Evolutionary conservation across 2,113 vertebrate species (phyloP), one percentile per base, ranked within the genome.

Genomic region (Mesocricetus auratus): DNA sequence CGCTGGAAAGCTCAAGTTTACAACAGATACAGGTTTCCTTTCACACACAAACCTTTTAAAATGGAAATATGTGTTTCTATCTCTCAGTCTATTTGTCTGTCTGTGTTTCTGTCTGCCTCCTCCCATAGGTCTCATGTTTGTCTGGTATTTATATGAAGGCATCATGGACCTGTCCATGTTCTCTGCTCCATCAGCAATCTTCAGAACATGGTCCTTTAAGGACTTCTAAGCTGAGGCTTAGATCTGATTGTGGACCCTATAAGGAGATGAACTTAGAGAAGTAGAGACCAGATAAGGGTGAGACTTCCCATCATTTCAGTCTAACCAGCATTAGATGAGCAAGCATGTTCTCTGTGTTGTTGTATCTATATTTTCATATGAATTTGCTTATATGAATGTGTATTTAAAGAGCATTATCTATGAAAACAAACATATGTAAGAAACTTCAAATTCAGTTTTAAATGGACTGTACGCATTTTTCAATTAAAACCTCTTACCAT

Each of bases 41-140:
- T 62, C 10, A 12, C 5, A 4, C 4, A 12, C 17, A 15, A 31
- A 3, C 5, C 17, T 16, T 12, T 3, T 0, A 26, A 7, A 60
- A 60, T 31, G 22, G 4, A 89, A 79, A 39, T 89, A 0, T 47
- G n/a, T 42, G 24, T 42, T 22, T 7, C 33, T n/a, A 21, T 60
- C 1, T 15, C 24, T 42, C 42, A 1, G 3, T 31, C 19, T 7
- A 39, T 58, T n/a, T 58, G 36, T 24, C 66, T 71, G 45, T 15
- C 47, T 71, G 0, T 71, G 7, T 68, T 11, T 53, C 22, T 47
- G 21, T 13, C 12, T 0, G 7, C 26, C 13, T 62, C 31, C 26
- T 81, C 42, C 1, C 53, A 75, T 31, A 7, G 68, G 2, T 24
- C 33, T 66, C n/a, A 12, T 2, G 60, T 89, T 19, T 77, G 3